These are phyloP conservation scores for Drosophila emarginata DNA, from an alignment of 2,888 invertebrate genomes.

Conservation along the genomic window DNA sequence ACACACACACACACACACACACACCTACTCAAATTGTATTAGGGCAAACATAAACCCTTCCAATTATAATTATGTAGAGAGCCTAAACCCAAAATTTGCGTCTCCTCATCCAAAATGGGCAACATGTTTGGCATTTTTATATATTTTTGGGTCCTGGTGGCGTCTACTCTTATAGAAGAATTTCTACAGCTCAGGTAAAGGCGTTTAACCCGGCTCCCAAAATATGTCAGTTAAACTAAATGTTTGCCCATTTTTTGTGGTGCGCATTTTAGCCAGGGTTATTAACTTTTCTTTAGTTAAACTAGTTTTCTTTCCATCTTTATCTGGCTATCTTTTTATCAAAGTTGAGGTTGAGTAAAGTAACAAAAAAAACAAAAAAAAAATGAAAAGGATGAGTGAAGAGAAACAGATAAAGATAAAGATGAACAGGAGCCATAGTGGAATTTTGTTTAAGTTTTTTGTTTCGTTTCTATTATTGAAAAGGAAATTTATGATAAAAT, in stretches of 20 bases:
- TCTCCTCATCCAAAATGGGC: slow-evolving; percentile 22
- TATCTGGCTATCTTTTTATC: background rate
- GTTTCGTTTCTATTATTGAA: slow-evolving; percentile 74
- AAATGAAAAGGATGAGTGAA: background rate
- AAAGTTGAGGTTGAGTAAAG: slow-evolving; percentile 19
- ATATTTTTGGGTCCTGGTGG: slow-evolving; percentile 27
- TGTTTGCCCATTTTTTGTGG: slow-evolving; percentile 24
- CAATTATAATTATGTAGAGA: slow-evolving; percentile 4
- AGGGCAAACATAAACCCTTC: slow-evolving; percentile 2
- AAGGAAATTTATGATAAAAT: slow-evolving; percentile 69
- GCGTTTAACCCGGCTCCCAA: slow-evolving; percentile 47
- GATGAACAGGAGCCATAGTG: slow-evolving; percentile 64
- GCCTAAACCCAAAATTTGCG: slow-evolving; percentile 24
- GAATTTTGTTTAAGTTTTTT: slow-evolving; percentile 79
- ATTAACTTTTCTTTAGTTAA: slow-evolving; percentile 55
- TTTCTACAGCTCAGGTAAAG: slow-evolving; percentile 75
- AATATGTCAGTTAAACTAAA: slow-evolving; percentile 1
- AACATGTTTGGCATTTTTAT: slow-evolving; percentile 9
- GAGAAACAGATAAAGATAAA: slow-evolving; percentile 11
- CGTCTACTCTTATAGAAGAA: slow-evolving; percentile 73
- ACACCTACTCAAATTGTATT: slow-evolving; percentile 28
- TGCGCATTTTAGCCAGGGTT: slow-evolving; percentile 42
- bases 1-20: slow-evolving; percentile 25
- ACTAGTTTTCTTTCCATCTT: slow-evolving; percentile 35
- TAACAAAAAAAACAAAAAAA: background rate